Evolutionary conservation across 2,797 vertebrate genomes (phyloP).

Genomic region (Macrochelys suwanniensis): DNA sequence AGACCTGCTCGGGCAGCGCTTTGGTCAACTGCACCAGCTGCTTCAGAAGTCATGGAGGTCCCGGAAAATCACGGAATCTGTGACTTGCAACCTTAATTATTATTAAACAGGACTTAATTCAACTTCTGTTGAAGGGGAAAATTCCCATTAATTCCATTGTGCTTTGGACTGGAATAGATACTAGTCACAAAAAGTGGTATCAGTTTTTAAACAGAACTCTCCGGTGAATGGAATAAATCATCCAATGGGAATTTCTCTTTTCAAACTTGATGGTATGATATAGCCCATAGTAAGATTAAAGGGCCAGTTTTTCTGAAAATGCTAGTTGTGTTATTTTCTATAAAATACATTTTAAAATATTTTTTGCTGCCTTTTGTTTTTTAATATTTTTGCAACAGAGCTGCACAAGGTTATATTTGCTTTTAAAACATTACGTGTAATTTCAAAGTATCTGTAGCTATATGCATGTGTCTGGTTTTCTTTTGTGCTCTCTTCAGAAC

Average conservation of each 20-base stretch:
- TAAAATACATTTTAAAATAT: neutral
- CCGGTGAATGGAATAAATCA: conserved; percentile 49
- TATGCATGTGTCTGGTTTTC: conserved; percentile 48
- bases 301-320: conserved; percentile 23
- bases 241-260: conserved; percentile 26
- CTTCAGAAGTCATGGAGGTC: no score
- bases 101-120: neutral
- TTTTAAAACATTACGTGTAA: conserved; percentile 55
- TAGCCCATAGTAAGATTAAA: conserved; percentile 23
- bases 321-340: conserved; percentile 14
- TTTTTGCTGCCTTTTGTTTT: neutral
- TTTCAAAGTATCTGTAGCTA: conserved; percentile 41
- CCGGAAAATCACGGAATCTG: no score
- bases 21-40: no score
- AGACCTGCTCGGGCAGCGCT: no score
- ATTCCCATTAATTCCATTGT: neutral
- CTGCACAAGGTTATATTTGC: conserved; percentile 16
- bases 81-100: neutral
- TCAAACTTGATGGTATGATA: neutral
- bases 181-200: conserved; percentile 70
- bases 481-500: conserved; percentile 65
- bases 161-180: conserved; percentile 44
- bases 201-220: conserved; percentile 52
- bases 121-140: neutral
- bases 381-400: conserved; percentile 30